These are phyloP conservation scores for Tetrao urogallus DNA, from an alignment of 2,113 vertebrate species.

Conservation along the genomic window DNA sequence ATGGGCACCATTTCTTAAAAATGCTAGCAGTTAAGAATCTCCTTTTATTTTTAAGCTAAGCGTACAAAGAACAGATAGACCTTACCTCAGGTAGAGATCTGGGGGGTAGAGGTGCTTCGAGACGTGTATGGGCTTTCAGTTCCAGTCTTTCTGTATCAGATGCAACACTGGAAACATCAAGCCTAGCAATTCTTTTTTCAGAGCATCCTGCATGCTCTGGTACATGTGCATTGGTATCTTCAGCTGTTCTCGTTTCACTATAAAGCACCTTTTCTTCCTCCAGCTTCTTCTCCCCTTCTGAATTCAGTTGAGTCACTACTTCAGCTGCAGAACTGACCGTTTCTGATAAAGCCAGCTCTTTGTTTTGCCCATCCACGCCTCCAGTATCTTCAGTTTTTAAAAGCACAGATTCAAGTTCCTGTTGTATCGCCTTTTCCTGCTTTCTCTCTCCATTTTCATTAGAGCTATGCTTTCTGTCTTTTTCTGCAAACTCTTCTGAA, in stretches of 20 bases:
- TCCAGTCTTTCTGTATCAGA: slow-evolving; percentile 93
- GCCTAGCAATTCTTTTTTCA: slow-evolving; percentile 90
- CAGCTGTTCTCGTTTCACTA: slow-evolving; percentile 2
- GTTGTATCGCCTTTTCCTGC: background rate
- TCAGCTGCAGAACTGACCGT: background rate
- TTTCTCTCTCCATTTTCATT: background rate
- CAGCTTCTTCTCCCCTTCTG: slow-evolving; percentile 19
- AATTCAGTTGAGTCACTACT: background rate
- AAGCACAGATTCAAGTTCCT: background rate
- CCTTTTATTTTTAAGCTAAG: background rate
- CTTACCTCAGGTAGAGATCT: slow-evolving; percentile 74
- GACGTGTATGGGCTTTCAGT: slow-evolving; percentile 78
- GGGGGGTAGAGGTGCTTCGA: slow-evolving; percentile 57
- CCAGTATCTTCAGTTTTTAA: slow-evolving; percentile 12
- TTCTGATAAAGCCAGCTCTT: background rate
- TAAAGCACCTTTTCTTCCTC: background rate
- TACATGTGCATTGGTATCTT: background rate
- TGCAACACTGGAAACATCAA: slow-evolving; percentile 94
- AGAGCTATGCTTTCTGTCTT: background rate
- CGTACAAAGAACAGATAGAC: background rate
- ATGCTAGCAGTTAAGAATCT: background rate
- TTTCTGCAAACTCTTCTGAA: background rate
- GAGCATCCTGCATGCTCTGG: slow-evolving; percentile 71
- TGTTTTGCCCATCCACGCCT: background rate
- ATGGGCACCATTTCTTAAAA: rapidly evolving